Conservation (phyloP, 2,888 invertebrate species). For the Acrobasis repandana region DNA sequence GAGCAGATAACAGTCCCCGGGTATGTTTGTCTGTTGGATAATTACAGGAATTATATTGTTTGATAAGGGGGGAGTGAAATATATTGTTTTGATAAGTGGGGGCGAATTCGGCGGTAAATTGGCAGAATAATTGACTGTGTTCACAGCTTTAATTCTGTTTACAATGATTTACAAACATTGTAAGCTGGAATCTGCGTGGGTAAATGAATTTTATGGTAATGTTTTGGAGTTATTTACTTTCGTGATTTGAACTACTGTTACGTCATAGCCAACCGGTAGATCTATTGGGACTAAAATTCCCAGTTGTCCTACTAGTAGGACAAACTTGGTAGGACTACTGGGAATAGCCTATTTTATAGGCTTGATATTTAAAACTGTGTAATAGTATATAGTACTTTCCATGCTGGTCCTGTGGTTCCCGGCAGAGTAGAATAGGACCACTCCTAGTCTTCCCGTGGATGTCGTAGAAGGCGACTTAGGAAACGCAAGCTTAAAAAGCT, state of each 20-base stretch:
- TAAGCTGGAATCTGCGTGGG: not conserved
- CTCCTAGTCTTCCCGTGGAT: no score
- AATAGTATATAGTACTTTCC: no score
- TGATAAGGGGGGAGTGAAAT: constrained; percentile 12
- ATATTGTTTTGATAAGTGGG: constrained; percentile 18
- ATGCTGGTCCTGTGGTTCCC: no score
- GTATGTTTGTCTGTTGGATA: constrained; percentile 18
- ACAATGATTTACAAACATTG: constrained; percentile 14
- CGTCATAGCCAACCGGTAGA: no score
- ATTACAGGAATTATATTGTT: constrained; percentile 18
- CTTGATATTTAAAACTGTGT: no score
- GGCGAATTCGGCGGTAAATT: constrained; percentile 11
- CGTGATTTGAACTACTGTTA: not conserved
- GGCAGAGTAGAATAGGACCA: no score
- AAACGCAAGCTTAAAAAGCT: no score
- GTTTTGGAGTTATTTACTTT: not conserved
- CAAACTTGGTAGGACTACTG: no score
- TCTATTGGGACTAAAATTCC: no score
- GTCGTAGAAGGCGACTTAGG: no score
- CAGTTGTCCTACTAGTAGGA: no score
- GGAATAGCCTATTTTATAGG: no score
- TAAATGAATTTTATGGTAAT: constrained; percentile 7
- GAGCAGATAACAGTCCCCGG: constrained; percentile 21
- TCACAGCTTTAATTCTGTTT: constrained; percentile 16
- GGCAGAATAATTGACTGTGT: constrained; percentile 17